These are phyloP conservation scores for Chloromyia formosa DNA, from an alignment of 2,888 invertebrate genomes.

Conservation along the genomic window DNA sequence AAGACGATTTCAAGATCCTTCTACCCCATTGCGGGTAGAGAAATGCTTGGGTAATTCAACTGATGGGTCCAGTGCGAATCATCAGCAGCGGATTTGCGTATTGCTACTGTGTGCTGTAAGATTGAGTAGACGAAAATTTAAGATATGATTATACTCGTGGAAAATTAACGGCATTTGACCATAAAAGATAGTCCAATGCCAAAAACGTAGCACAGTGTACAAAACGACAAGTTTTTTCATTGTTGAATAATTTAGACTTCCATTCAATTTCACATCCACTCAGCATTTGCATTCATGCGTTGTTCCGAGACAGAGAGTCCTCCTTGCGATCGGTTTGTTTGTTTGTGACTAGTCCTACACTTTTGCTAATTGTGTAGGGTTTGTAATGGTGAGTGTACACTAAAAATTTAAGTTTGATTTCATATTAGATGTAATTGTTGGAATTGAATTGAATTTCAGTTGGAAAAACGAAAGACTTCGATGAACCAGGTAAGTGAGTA, in stretches of 20 bases:
- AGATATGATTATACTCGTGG: slow-evolving; percentile 47
- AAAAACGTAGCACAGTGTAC: slow-evolving; percentile 16
- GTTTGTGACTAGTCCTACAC: background rate
- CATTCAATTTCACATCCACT: slow-evolving; percentile 47
- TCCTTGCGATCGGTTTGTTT: background rate
- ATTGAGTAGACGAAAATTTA: slow-evolving; percentile 18
- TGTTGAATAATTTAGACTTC: slow-evolving; percentile 50
- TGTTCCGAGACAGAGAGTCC: background rate
- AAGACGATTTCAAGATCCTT: no score
- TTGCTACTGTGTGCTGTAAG: background rate
- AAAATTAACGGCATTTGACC: slow-evolving; percentile 50
- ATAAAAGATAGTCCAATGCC: slow-evolving; percentile 46
- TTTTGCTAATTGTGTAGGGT: background rate
- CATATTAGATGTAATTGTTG: no score
- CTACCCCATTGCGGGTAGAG: no score
- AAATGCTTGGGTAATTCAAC: no score
- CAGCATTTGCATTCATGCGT: slow-evolving; percentile 21
- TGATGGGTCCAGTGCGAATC: no score
- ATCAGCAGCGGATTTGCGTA: no score
- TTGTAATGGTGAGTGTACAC: background rate
- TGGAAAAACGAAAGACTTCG: no score
- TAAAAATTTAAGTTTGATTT: no score
- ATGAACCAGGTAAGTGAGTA: no score
- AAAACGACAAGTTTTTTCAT: slow-evolving; percentile 48
- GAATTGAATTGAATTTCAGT: no score